Percentiles rank a stretch among this genome's conserved stretches.
Conservation (phyloP, 2,888 invertebrate genomes). For the Cephonodes hylas region DNA sequence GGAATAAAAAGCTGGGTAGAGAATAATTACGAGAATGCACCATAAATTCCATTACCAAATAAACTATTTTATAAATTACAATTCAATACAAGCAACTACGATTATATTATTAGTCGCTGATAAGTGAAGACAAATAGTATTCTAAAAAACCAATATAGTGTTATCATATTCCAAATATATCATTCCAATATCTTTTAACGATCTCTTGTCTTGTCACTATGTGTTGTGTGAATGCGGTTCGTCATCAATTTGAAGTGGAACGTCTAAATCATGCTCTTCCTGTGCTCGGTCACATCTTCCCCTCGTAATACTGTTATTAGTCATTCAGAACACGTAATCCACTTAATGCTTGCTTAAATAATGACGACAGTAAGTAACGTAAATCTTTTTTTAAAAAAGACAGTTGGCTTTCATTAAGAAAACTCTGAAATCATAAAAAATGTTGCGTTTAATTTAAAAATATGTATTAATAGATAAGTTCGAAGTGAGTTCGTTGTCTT, state of each 20-base stretch:
- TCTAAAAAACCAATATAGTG: no score
- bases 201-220: neutral
- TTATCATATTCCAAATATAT: neutral
- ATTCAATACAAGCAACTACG: no score
- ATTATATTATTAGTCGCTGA: no score
- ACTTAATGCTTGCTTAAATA: neutral
- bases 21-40: no score
- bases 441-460: neutral
- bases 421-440: neutral
- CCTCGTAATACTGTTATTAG: conserved; percentile 16
- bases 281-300: conserved; percentile 18
- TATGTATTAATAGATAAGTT: neutral
- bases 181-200: neutral
- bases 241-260: conserved; percentile 18
- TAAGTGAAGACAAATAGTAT: no score
- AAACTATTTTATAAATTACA: no score
- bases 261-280: conserved; percentile 28
- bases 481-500: no score
- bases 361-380: neutral
- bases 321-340: conserved; percentile 4
- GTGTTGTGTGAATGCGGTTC: neutral
- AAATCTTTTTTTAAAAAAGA: neutral
- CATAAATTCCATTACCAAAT: no score
- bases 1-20: no score
- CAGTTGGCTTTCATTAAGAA: neutral